Evolutionary conservation across 2,888 invertebrate genomes (phyloP), one percentile per base, ranked within the genome.

Genomic region (Temnothorax ravouxi): DNA sequence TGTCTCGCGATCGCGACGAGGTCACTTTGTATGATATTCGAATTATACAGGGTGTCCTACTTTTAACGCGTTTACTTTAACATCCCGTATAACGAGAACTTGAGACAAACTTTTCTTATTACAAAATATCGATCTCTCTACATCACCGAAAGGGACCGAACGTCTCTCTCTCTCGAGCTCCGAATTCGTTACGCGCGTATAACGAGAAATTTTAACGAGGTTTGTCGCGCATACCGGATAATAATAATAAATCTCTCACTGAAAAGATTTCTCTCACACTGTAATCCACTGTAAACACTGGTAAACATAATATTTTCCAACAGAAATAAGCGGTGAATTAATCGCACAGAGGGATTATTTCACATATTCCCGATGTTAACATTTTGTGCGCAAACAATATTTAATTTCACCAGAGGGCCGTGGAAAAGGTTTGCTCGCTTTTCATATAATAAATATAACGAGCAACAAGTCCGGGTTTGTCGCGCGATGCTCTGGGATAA

Each of bases 391-490:
- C 13, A 41, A 25, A 41, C 54, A 56, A 56, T 72, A 56, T 56
- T 41, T 41, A 41, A 72, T 56, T 72, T 56, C 4, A 41, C 25
- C 54, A n/a, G 5, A 34, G 34, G 6, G 2, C n/a, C n/a, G 25
- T 72, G 41, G 18, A 56, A 72, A n/a, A 72, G 18, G 38, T 56
- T 56, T 11, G 41, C 41, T 72, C 52, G 21, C 13, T 52, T 25
- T 56, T 41, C 41, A 41, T 6, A 3, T 56, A 56, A 72, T n/a
- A 56, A 54, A 54, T 54, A 38, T 29, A 41, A 56, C 25, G 41
- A 29, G 56, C 72, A 72, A 56, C 72, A 56, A 72, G 72, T 72
- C 15, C 21, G 25, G 11, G 11, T 41, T 72, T 72, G 18, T 13
- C 41, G 18, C 25, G 34, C 15, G 11, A 54, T 38, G 15, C 41